phyloP scores from a whole-genome alignment of 2,797 vertebrate species.

The Alca torda region DNA sequence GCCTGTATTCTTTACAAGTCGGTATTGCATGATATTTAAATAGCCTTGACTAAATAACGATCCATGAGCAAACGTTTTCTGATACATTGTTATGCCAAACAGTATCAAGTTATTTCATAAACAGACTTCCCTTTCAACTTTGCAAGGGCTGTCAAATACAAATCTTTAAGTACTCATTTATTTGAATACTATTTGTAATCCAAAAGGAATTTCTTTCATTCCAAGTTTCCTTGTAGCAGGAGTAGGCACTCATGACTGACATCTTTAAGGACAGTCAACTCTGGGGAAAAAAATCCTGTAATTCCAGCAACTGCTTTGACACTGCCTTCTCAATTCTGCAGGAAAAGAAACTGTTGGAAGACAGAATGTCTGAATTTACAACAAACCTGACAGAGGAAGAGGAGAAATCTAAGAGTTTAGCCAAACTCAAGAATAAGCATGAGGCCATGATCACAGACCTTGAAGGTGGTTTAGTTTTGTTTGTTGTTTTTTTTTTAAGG shows the following conservation, averaged over 20 bases:
- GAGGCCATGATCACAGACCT: slow-evolving; percentile 99
- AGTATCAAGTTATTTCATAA: not conserved
- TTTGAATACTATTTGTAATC: not conserved
- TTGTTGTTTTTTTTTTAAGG: not conserved
- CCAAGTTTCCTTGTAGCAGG: not conserved
- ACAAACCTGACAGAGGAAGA: slow-evolving; percentile 96
- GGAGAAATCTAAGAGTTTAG: slow-evolving; percentile 97
- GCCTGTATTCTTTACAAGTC: not conserved
- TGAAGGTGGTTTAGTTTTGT: slow-evolving; percentile 80
- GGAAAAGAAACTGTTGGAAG: slow-evolving; percentile 96
- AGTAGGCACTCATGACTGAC: not conserved
- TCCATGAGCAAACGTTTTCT: not conserved
- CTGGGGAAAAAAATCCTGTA: not conserved
- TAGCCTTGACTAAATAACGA: not conserved
- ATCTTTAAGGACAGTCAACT: not conserved
- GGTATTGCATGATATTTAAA: not conserved
- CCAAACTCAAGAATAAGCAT: slow-evolving; percentile 97
- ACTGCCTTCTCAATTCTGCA: slow-evolving; percentile 58
- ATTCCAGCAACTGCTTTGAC: not conserved
- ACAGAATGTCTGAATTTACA: slow-evolving; percentile 93
- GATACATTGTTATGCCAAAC: not conserved
- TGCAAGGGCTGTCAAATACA: not conserved
- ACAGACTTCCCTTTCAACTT: not conserved
- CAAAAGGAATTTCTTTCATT: not conserved
- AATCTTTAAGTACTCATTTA: not conserved